Percentiles rank a stretch among this genome's conserved stretches.
phyloP scores from a whole-genome alignment of 2,888 invertebrate genomes.

The Podotricha telesiphe region DNA sequence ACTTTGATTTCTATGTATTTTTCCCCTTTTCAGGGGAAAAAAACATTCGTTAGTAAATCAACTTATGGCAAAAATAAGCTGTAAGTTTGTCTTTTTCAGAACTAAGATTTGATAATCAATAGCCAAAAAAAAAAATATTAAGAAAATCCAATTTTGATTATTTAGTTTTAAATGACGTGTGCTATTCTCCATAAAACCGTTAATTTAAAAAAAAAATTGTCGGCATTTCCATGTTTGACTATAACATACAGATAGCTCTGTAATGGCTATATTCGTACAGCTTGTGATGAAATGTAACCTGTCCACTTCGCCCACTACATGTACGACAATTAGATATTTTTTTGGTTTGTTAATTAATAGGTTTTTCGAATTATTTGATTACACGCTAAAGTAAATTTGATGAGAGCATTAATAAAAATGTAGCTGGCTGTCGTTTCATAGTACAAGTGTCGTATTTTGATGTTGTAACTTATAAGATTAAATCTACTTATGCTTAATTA shows the following conservation, averaged over 20 bases:
- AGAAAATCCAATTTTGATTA: no score
- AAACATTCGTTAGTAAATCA: no score
- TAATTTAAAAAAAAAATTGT: no score
- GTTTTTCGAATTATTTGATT: slow-evolving; percentile 26
- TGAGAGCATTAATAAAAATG: slow-evolving; percentile 19
- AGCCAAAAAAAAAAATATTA: no score
- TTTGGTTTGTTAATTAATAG: slow-evolving; percentile 22
- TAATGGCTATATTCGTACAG: slow-evolving; percentile 2
- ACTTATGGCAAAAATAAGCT: no score
- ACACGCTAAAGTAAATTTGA: slow-evolving; percentile 19
- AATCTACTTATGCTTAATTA: slow-evolving; percentile 5
- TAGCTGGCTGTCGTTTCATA: slow-evolving; percentile 8
- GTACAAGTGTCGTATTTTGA: neutral
- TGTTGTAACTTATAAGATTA: neutral
- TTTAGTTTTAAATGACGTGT: no score
- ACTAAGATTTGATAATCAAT: no score
- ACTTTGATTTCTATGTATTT: no score
- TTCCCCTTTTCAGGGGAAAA: no score
- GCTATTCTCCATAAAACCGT: no score
- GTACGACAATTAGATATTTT: slow-evolving; percentile 16
- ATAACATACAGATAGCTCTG: neutral
- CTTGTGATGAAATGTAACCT: neutral
- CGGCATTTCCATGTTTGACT: neutral
- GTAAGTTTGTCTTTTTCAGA: no score
- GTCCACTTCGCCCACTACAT: slow-evolving; percentile 10